phyloP scores from a whole-genome alignment of 2,113 vertebrate genomes.

The Nothoprocta pentlandii region DNA sequence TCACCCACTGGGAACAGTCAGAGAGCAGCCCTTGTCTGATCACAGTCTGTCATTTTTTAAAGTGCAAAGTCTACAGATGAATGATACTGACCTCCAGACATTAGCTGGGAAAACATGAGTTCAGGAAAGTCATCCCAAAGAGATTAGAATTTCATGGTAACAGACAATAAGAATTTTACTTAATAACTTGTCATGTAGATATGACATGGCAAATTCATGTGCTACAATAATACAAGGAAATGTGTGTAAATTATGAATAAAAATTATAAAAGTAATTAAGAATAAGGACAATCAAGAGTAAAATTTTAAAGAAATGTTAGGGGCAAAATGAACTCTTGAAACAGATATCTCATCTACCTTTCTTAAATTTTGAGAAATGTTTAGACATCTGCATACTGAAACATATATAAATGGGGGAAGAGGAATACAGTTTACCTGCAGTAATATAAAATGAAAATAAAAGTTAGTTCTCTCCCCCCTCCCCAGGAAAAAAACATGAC shows the following conservation, averaged over 20 bases:
- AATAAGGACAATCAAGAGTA: neutral
- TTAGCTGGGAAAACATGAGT: neutral
- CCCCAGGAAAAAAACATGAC: neutral
- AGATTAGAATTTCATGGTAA: neutral
- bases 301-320: neutral
- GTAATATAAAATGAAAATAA: too few relatives aligned
- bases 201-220: neutral
- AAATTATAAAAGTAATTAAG: neutral
- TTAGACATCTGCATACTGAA: neutral
- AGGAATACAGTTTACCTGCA: neutral
- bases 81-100: constrained; percentile 21
- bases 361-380: neutral
- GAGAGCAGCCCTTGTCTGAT: constrained; percentile 19
- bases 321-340: neutral
- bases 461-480: neutral
- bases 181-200: neutral
- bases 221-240: neutral
- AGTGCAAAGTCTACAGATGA: constrained; percentile 27
- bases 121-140: neutral
- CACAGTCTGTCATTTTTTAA: neutral
- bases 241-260: neutral
- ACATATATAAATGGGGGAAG: neutral
- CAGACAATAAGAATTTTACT: neutral
- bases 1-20: constrained; percentile 28
- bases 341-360: neutral